phyloP scores from a whole-genome alignment of 2,888 invertebrate genomes.

The Cataglyphis cursor region DNA sequence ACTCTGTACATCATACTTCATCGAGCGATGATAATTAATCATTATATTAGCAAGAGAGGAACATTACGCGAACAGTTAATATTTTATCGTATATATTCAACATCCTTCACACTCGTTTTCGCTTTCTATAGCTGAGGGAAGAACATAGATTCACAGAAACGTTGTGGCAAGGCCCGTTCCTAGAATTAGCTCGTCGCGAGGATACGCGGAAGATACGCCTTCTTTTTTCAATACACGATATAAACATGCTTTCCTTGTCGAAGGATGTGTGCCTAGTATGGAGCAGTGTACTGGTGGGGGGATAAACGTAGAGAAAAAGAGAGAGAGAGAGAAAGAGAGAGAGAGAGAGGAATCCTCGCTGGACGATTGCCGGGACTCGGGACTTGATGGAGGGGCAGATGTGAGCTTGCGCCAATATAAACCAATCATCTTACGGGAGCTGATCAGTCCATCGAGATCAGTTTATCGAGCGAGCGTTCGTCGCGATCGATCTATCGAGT shows the following conservation, averaged over 20 bases:
- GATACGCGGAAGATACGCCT: neutral
- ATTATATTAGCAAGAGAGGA: neutral
- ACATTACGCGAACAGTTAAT: neutral
- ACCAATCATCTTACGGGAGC: neutral
- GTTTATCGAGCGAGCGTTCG: neutral
- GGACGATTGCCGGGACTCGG: too few relatives aligned
- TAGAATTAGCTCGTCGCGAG: neutral
- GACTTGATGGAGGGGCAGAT: neutral
- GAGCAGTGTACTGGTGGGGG: neutral
- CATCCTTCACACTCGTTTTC: too few relatives aligned
- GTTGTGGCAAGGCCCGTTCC: too few relatives aligned
- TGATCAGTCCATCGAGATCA: neutral
- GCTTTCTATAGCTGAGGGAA: too few relatives aligned
- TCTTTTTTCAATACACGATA: neutral
- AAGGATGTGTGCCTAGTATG: neutral
- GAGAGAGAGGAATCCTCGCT: too few relatives aligned
- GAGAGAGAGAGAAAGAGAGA: too few relatives aligned
- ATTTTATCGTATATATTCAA: neutral
- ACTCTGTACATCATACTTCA: neutral
- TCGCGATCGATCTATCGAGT: neutral
- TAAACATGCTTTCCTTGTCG: neutral
- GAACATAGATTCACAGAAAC: too few relatives aligned
- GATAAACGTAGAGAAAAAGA: neutral
- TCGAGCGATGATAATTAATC: neutral
- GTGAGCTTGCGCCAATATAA: neutral